phyloP scores from a whole-genome alignment of 2,113 vertebrate species.

The Bufo gargarizans region DNA sequence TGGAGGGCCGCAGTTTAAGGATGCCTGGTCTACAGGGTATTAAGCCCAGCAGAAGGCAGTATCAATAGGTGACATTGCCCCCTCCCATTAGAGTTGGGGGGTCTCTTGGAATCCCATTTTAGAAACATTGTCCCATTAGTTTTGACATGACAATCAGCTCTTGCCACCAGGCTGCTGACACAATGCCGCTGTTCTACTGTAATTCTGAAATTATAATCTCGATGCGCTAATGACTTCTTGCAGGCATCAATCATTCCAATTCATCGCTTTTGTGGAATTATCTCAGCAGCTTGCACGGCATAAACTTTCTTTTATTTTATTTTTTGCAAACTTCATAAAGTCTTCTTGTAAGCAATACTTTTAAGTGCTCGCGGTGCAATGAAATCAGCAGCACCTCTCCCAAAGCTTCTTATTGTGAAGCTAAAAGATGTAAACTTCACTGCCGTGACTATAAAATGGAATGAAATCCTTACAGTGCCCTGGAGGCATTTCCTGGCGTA shows the following conservation, averaged over 20 bases:
- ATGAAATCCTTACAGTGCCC: slow-evolving; percentile 13
- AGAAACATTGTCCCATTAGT: neutral
- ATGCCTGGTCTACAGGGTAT: neutral
- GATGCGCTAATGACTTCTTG: neutral
- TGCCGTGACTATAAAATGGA: slow-evolving; percentile 13
- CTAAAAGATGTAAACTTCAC: slow-evolving; percentile 5
- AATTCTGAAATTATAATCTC: neutral
- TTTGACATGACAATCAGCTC: neutral
- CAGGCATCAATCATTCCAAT: neutral
- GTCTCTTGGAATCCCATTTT: neutral
- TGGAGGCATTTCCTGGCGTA: neutral
- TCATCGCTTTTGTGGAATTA: neutral
- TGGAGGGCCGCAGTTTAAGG: too few relatives aligned
- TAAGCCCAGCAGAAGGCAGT: neutral
- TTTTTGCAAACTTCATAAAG: slow-evolving; percentile 13
- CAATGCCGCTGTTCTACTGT: neutral
- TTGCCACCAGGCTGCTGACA: neutral
- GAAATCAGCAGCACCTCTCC: neutral
- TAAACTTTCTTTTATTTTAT: neutral
- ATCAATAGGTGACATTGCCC: neutral
- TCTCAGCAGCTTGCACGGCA: neutral
- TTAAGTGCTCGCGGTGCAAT: neutral
- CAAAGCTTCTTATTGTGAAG: neutral
- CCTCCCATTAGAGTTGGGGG: neutral
- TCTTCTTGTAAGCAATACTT: slow-evolving; percentile 2